These are phyloP conservation scores for Peromyscus californicus DNA, from an alignment of 2,113 vertebrate species.

Conservation along the genomic window DNA sequence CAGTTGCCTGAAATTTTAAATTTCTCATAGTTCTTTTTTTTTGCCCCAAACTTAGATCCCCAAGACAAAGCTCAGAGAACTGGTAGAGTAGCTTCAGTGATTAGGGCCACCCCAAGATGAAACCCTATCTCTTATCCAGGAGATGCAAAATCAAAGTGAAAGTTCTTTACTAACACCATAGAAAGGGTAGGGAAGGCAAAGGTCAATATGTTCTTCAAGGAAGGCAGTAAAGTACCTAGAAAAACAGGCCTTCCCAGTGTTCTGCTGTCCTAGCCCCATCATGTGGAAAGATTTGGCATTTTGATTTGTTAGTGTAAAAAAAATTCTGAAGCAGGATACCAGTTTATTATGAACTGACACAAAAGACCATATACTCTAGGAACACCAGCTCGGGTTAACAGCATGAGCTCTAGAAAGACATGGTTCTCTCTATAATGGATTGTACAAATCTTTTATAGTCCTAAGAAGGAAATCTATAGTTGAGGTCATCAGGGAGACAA, in stretches of 20 bases:
- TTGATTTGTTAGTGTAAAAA: not conserved
- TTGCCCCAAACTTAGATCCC: not conserved
- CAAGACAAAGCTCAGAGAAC: not conserved
- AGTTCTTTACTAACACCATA: not conserved
- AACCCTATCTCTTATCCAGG: not conserved
- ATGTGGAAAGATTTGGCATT: slow-evolving; percentile 5
- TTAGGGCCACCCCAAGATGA: not conserved
- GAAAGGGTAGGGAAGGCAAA: not conserved
- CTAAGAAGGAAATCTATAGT: not conserved
- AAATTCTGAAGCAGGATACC: not conserved
- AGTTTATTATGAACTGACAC: not conserved
- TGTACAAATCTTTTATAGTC: not conserved
- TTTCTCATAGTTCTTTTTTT: not conserved
- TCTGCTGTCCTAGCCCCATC: not conserved
- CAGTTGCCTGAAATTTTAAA: not conserved
- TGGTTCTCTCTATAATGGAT: not conserved
- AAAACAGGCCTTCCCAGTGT: not conserved
- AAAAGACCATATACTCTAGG: not conserved
- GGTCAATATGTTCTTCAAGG: not conserved
- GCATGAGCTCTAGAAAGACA: not conserved
- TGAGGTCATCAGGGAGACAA: not conserved
- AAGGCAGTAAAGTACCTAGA: not conserved
- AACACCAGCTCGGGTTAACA: not conserved
- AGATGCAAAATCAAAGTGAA: not conserved
- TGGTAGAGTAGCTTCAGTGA: not conserved